Evolutionary conservation across 2,113 vertebrate species (phyloP).

Genomic region (Neodontobutis hainanensis): DNA sequence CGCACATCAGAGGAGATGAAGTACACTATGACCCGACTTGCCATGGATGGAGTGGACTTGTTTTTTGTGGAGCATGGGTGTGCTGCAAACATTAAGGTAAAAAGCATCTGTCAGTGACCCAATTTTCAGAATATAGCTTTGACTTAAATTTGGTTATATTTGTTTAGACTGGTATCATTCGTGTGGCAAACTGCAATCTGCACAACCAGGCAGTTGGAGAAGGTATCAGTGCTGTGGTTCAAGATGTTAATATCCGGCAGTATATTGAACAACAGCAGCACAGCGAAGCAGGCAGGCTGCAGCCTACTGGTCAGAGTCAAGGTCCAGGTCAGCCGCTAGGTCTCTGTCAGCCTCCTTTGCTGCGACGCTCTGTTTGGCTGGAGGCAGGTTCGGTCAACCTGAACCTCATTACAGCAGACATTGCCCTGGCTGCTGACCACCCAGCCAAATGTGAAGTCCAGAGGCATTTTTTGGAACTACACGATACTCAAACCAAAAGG

Average conservation of each 20-base stretch:
- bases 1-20: conserved; percentile 94
- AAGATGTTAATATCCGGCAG: conserved; percentile 90
- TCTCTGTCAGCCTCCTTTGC: conserved; percentile 83
- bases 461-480: conserved; percentile 91
- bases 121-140: not conserved
- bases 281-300: conserved; percentile 57
- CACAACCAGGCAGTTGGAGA: conserved; percentile 97
- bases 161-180: conserved; percentile 85
- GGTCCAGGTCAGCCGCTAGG: conserved; percentile 66
- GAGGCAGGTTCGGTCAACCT: conserved; percentile 93
- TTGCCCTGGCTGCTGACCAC: conserved; percentile 93
- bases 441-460: conserved; percentile 94
- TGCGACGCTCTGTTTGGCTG: conserved; percentile 92
- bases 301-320: conserved; percentile 59
- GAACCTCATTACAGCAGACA: conserved; percentile 92
- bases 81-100: conserved; percentile 92
- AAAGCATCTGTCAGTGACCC: not conserved
- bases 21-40: conserved; percentile 95
- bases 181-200: conserved; percentile 94
- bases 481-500: conserved; percentile 92
- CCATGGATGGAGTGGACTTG: conserved; percentile 91
- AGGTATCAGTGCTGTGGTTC: conserved; percentile 92
- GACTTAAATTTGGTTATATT: not conserved
- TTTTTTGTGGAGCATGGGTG: conserved; percentile 95
- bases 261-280: conserved; percentile 85